Conservation (phyloP, 1,140 invertebrate species). For the Cydia fagiglandana region DNA sequence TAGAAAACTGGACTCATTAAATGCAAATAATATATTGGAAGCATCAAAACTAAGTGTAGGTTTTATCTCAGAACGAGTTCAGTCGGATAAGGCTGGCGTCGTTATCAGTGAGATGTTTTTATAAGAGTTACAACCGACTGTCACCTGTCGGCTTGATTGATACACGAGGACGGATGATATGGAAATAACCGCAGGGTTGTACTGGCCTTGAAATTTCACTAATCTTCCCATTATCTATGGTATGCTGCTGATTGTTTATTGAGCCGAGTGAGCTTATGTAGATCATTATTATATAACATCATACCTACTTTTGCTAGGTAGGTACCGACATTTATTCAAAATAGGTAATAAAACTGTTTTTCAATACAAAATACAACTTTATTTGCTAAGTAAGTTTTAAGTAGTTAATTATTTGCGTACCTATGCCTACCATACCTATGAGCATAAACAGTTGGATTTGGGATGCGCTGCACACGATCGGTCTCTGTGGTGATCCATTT, state of each 20-base stretch:
- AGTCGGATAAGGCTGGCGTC: constrained; percentile 23
- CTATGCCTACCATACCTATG: too few species aligned
- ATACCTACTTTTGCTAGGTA: neutral
- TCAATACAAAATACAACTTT: too few species aligned
- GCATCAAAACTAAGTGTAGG: neutral
- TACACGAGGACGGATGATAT: constrained; percentile 50
- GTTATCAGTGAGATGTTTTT: constrained; percentile 31
- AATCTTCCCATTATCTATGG: constrained; percentile 5
- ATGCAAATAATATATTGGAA: neutral
- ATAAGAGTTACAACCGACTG: constrained; percentile 27
- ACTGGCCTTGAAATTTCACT: constrained; percentile 39
- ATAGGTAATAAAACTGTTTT: neutral
- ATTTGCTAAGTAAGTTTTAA: too few species aligned
- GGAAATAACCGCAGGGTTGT: constrained; percentile 55
- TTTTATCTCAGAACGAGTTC: constrained; percentile 15
- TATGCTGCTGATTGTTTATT: constrained; percentile 7
- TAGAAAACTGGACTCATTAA: neutral
- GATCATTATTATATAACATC: neutral
- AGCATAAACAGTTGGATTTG: too few species aligned
- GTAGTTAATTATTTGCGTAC: too few species aligned
- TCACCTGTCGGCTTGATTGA: constrained; percentile 54
- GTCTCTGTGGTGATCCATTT: too few species aligned
- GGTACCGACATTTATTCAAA: neutral
- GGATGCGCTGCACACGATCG: too few species aligned
- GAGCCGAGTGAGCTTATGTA: neutral